Evolutionary conservation across 2,797 vertebrate species (phyloP).

Genomic region (Emydoidea blandingii): DNA sequence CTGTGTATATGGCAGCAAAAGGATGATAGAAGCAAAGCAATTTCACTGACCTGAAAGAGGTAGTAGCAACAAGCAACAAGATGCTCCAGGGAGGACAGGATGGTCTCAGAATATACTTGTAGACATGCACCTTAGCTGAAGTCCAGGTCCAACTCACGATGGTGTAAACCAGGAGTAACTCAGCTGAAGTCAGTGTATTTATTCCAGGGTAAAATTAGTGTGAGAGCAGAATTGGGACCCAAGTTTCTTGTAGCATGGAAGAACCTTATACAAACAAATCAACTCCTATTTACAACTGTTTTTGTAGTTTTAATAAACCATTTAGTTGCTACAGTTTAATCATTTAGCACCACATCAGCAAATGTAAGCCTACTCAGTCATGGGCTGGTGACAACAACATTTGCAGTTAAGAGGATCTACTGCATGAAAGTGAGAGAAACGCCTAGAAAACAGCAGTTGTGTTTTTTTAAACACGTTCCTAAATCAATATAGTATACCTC

Average conservation of each 20-base stretch:
- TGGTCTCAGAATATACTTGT: background rate
- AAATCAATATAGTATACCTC: constrained; percentile 55
- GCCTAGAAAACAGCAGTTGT: background rate
- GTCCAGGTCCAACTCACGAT: background rate
- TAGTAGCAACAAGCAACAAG: background rate
- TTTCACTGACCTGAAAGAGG: background rate
- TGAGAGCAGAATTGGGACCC: background rate
- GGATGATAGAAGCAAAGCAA: background rate
- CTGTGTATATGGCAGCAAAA: background rate
- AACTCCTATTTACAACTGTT: background rate
- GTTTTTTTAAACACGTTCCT: constrained; percentile 44
- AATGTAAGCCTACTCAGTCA: background rate
- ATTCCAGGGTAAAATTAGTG: background rate
- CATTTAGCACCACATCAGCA: background rate
- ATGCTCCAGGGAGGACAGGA: background rate
- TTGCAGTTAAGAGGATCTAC: constrained; percentile 39
- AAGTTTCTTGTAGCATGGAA: background rate
- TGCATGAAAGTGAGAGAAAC: constrained; percentile 34
- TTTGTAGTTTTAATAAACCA: constrained; percentile 6
- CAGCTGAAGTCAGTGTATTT: background rate
- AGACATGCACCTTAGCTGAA: background rate
- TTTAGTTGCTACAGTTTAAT: background rate
- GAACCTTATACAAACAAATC: background rate
- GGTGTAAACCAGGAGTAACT: background rate
- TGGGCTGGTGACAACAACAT: constrained; percentile 30